Base-by-base conservation (phyloP, 2,113 vertebrate genomes). In the Suncus etruscus region DNA sequence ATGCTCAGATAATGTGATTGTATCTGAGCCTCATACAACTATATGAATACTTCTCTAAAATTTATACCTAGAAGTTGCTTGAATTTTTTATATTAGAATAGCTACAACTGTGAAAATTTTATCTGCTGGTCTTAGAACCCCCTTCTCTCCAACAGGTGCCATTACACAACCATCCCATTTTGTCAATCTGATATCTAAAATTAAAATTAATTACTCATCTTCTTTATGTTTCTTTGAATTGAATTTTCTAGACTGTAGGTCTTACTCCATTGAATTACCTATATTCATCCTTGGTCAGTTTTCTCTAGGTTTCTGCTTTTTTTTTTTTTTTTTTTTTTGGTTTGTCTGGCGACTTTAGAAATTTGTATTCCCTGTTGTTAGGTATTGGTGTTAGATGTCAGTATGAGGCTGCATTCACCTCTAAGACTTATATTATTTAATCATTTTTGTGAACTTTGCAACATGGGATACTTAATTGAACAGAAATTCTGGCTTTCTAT, bases 221-320 rank as follows among this genome's bases (percentile, higher is more conserved):
- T 86, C 50, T 91, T 86, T 79, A 20, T 66, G 76, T 91, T 91
- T 91, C 29, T 77, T 47, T 83, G 73, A 79, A n/a, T 72, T 58
- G 63, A 54, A 14, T 18, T 83, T 83, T 3, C 27, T 79, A 68
- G 1, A 69, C 82, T 79, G 66, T 51, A 20, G n/a, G 85, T 51
- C 51, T 39, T 65, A 29, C 24, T 91, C 66, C 15, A 6, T 11
- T 51, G 9, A 61, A 48, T 77, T 63, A 48, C 31, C 15, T 63
- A 2, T 18, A 24, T 3, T 7, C 50, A 54, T 18, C 6, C 31
- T 47, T 48, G 50, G 73, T 6, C 20, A 58, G 6, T 31, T 91
- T 29, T 31, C 29, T 48, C 18, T 10, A 74, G 22, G 32, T 74
- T 90, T 12, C 66, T 69, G 31, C 32, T 86, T 85, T 50, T n/a